phyloP scores from a whole-genome alignment of 1,140 invertebrate species.

The Drosophila obscura region DNA sequence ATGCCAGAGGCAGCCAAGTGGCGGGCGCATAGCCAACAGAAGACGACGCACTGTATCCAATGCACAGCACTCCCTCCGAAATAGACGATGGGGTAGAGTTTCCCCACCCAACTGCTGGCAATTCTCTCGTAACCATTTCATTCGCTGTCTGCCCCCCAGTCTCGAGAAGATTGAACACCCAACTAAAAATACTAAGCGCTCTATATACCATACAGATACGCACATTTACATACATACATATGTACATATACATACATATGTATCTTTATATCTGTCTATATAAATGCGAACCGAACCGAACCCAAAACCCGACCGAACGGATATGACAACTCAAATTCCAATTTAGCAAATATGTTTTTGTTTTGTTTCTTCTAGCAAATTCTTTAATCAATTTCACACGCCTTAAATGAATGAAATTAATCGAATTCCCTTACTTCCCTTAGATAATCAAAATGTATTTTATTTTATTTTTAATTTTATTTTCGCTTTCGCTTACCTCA shows the following conservation, averaged over 20 bases:
- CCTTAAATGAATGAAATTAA: conserved; percentile 64
- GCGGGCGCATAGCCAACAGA: conserved; percentile 72
- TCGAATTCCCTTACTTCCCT: conserved; percentile 40
- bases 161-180: conserved; percentile 70
- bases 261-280: conserved; percentile 16
- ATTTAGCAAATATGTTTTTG: conserved; percentile 64
- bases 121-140: conserved; percentile 38
- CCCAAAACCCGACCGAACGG: conserved; percentile 26
- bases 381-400: conserved; percentile 45
- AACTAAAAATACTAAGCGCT: conserved; percentile 74
- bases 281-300: background rate
- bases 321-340: conserved; percentile 76
- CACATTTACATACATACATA: conserved; percentile 8
- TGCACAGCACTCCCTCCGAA: no score
- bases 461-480: conserved; percentile 16
- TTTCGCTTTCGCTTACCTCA: conserved; percentile 13
- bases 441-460: conserved; percentile 47
- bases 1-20: conserved; percentile 67
- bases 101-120: no score
- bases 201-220: conserved; percentile 58
- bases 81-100: no score
- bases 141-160: conserved; percentile 54
- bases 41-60: conserved; percentile 60
- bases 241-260: conserved; percentile 17
- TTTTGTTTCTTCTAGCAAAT: conserved; percentile 3